phyloP scores from a whole-genome alignment of 2,113 vertebrate species.

The Sturnus vulgaris region DNA sequence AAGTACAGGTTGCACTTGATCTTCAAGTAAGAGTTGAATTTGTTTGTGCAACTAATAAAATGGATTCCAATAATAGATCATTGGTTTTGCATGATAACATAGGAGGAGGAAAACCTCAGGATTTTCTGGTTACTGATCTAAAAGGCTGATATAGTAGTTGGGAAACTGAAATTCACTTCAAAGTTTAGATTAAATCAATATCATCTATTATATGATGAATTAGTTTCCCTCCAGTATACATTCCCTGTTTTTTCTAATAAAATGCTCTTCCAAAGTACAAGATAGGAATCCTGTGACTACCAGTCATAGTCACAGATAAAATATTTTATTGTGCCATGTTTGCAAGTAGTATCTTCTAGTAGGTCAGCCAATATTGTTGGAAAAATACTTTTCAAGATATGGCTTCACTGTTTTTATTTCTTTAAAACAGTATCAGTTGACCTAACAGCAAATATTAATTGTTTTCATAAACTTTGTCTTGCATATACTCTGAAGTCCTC shows the following conservation, averaged over 20 bases:
- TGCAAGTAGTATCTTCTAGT: background rate
- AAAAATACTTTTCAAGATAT: background rate
- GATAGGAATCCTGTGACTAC: background rate
- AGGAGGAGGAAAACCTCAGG: background rate
- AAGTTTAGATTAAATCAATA: background rate
- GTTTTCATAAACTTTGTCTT: background rate
- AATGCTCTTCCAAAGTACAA: background rate
- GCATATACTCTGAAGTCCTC: background rate
- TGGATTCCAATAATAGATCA: background rate
- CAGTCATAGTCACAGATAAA: background rate
- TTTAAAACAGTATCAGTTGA: background rate
- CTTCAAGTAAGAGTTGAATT: background rate
- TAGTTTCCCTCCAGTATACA: background rate
- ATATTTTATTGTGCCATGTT: background rate
- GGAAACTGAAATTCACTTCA: background rate
- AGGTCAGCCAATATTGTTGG: background rate
- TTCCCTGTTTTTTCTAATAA: background rate
- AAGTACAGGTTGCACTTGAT: constrained; percentile 11
- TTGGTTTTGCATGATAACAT: background rate
- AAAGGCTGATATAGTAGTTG: background rate
- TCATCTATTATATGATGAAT: background rate
- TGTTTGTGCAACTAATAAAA: background rate
- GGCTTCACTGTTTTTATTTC: background rate
- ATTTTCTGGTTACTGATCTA: constrained; percentile 1
- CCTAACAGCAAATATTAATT: background rate